Evolutionary conservation across 2,797 vertebrate genomes (phyloP).

Genomic region (Acipenser oxyrinchus): DNA sequence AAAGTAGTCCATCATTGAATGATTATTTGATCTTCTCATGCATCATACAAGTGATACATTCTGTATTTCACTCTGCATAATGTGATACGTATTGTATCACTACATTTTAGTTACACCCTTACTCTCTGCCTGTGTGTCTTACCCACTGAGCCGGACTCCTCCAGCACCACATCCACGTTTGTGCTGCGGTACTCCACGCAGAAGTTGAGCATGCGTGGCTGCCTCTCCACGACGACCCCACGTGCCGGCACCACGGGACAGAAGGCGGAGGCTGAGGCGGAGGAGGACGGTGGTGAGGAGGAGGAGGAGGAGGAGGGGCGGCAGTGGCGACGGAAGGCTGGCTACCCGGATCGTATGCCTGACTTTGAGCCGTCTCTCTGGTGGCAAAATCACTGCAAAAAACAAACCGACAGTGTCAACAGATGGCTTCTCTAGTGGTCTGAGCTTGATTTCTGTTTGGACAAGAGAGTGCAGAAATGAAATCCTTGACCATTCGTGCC

Average conservation of each 20-base stretch:
- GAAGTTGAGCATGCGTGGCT: constrained; percentile 92
- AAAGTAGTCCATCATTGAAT: too few species aligned
- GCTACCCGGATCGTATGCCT: constrained; percentile 65
- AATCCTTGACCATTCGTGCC: too few species aligned
- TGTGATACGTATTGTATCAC: too few species aligned
- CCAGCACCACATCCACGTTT: constrained; percentile 85
- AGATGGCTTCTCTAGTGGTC: too few species aligned
- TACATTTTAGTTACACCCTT: too few species aligned
- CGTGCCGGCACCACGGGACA: constrained; percentile 71
- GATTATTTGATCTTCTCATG: too few species aligned
- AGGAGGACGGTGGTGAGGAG: constrained; percentile 59
- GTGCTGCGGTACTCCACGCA: constrained; percentile 92
- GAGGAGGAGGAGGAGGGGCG: constrained; percentile 58
- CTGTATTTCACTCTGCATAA: too few species aligned
- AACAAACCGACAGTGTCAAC: not conserved
- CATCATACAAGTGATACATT: too few species aligned
- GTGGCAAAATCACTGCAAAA: constrained; percentile 76
- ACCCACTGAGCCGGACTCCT: constrained; percentile 93
- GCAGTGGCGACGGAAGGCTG: constrained; percentile 55
- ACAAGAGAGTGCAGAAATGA: too few species aligned
- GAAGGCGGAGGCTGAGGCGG: constrained; percentile 82
- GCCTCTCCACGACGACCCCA: constrained; percentile 82
- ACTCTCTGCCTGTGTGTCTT: constrained; percentile 40
- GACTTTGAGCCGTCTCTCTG: constrained; percentile 74
- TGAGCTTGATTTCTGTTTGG: too few species aligned